Evolutionary conservation across 2,113 vertebrate genomes (phyloP).

Genomic region (Megalops atlanticus): DNA sequence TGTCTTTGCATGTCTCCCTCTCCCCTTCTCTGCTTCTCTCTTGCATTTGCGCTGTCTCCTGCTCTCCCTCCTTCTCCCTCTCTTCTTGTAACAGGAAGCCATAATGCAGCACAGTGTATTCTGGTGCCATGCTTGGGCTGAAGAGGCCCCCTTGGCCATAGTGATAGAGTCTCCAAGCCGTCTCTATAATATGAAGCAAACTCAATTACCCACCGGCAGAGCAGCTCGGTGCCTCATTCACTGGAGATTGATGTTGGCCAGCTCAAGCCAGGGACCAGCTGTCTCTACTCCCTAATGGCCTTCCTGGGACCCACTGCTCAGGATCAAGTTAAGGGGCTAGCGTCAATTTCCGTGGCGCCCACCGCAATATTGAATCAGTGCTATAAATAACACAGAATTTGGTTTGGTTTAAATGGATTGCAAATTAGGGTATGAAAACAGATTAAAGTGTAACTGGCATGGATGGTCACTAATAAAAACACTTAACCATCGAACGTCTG

Average conservation of each 20-base stretch:
- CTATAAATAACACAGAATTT: conserved; percentile 28
- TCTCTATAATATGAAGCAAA: conserved; percentile 22
- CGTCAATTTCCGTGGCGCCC: conserved; percentile 15
- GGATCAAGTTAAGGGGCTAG: conserved; percentile 25
- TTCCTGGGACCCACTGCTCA: conserved; percentile 13
- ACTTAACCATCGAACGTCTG: background rate
- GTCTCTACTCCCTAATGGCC: conserved; percentile 28
- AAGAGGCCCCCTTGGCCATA: background rate
- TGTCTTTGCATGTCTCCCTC: background rate
- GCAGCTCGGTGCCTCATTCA: conserved; percentile 28
- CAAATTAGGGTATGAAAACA: conserved; percentile 23
- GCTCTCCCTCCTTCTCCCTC: background rate
- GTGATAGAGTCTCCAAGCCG: conserved; percentile 3
- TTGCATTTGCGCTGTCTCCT: background rate
- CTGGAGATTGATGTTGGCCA: conserved; percentile 38
- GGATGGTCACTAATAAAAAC: background rate
- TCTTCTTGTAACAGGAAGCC: background rate
- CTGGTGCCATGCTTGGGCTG: background rate
- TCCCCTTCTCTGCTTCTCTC: background rate
- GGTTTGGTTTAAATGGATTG: conserved; percentile 21
- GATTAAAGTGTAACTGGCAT: conserved; percentile 20
- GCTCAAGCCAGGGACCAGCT: conserved; percentile 41
- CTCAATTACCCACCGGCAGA: conserved; percentile 38
- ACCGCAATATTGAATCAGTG: conserved; percentile 24
- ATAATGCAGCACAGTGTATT: background rate